Evolutionary conservation across 2,888 invertebrate species (phyloP).

Genomic region (Lacanobia wlatinum): DNA sequence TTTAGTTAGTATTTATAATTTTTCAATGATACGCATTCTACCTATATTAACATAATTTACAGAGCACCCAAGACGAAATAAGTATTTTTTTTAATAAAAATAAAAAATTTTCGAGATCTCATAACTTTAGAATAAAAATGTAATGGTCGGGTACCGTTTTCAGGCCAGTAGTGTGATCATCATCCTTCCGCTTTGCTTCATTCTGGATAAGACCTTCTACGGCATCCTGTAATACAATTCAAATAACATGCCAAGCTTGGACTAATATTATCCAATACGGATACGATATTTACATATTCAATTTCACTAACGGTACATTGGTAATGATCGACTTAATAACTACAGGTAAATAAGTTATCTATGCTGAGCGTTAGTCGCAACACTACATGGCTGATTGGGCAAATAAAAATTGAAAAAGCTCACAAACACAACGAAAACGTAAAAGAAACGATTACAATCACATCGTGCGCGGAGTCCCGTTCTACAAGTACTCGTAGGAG

Average conservation of each 20-base stretch:
- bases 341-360: constrained; percentile 38
- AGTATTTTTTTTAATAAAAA: constrained; percentile 11
- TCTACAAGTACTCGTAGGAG: constrained; percentile 20
- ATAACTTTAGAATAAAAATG: constrained; percentile 55
- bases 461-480: constrained; percentile 32
- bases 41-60: constrained; percentile 4
- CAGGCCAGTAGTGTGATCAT: constrained; percentile 76
- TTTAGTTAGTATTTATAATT: background rate
- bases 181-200: constrained; percentile 83
- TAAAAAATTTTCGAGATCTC: constrained; percentile 15
- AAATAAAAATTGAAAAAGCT: constrained; percentile 80
- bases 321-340: constrained; percentile 46
- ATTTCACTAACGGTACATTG: constrained; percentile 34
- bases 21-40: constrained; percentile 4
- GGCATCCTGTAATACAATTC: constrained; percentile 85
- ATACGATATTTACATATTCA: constrained; percentile 46
- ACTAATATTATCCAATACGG: constrained; percentile 53
- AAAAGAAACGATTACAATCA: constrained; percentile 30
- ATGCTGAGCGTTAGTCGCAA: constrained; percentile 51
- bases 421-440: constrained; percentile 67
- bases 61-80: constrained; percentile 36
- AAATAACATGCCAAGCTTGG: constrained; percentile 84
- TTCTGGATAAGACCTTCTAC: constrained; percentile 82
- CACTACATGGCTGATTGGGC: constrained; percentile 61
- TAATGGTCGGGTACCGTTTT: constrained; percentile 78